Percentiles rank a stretch among this genome's conserved stretches.
Conservation (phyloP, 2,888 invertebrate genomes). For the Oscheius sp. region DNA sequence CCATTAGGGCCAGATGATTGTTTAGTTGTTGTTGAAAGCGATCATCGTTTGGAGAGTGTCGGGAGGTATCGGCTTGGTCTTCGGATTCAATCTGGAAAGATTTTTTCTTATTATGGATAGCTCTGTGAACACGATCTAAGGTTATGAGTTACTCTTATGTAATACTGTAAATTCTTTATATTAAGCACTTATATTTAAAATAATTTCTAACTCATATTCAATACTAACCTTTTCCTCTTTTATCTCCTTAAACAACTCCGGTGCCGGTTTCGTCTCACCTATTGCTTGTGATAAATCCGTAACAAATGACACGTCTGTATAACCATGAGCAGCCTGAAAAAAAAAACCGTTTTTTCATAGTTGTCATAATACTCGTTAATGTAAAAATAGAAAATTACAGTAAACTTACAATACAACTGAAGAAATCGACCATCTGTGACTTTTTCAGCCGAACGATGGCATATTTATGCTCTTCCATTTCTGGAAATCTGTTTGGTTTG, state of each 20-base stretch:
- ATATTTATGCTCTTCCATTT: slow-evolving; percentile 39
- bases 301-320: slow-evolving; percentile 52
- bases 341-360: neutral
- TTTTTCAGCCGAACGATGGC: slow-evolving; percentile 48
- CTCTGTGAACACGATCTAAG: neutral
- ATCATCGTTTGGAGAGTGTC: slow-evolving; percentile 8
- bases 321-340: slow-evolving; percentile 45
- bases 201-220: no score
- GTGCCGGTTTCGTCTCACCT: slow-evolving; percentile 41
- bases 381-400: no score
- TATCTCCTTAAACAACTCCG: slow-evolving; percentile 25
- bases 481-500: no score
- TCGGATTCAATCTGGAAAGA: slow-evolving; percentile 27
- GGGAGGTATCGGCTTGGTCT: slow-evolving; percentile 18
- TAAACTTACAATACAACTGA: slow-evolving; percentile 46
- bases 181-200: no score
- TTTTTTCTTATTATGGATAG: neutral
- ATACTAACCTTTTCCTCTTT: slow-evolving; percentile 30
- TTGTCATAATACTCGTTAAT: no score
- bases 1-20: slow-evolving; percentile 31
- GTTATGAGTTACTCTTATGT: neutral
- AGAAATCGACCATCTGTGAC: slow-evolving; percentile 45
- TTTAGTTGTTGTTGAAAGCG: slow-evolving; percentile 1
- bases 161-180: no score
- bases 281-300: slow-evolving; percentile 39